These are phyloP conservation scores for Lasioglossum leucozonium DNA, from an alignment of 2,888 invertebrate genomes.

Conservation along the genomic window DNA sequence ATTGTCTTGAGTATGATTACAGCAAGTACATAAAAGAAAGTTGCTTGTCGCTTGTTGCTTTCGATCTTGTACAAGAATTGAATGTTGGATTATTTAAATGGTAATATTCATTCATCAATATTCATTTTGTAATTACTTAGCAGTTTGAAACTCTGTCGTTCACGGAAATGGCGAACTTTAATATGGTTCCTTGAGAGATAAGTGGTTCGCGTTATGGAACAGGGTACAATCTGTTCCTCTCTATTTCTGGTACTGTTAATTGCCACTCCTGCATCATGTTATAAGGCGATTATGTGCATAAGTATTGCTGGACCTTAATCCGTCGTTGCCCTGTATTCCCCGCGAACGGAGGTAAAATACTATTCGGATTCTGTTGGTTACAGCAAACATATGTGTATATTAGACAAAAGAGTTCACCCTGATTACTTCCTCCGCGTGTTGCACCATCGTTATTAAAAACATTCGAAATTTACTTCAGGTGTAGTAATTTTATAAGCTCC, in stretches of 20 bases:
- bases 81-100: not conserved
- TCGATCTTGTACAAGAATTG: not conserved
- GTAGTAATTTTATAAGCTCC: not conserved
- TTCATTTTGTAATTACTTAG: constrained; percentile 5
- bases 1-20: not conserved
- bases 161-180: constrained; percentile 10
- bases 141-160: not conserved
- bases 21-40: not conserved
- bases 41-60: not conserved
- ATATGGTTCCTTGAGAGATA: constrained; percentile 14
- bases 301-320: constrained; percentile 57
- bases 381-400: not conserved
- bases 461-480: not conserved
- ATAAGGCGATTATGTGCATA: constrained; percentile 41
- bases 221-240: constrained; percentile 13
- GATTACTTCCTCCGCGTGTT: constrained; percentile 3
- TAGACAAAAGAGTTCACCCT: constrained; percentile 20
- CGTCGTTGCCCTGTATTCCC: constrained; percentile 38
- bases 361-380: constrained; percentile 6
- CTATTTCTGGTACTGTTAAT: constrained; percentile 33
- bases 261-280: constrained; percentile 47
- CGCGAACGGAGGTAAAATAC: constrained; percentile 35
- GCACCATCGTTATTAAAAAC: not conserved
- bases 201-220: not conserved
- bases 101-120: too few relatives aligned